These are phyloP conservation scores for Reticulitermes lucifugus DNA, from an alignment of 2,888 invertebrate genomes.

Conservation along the genomic window DNA sequence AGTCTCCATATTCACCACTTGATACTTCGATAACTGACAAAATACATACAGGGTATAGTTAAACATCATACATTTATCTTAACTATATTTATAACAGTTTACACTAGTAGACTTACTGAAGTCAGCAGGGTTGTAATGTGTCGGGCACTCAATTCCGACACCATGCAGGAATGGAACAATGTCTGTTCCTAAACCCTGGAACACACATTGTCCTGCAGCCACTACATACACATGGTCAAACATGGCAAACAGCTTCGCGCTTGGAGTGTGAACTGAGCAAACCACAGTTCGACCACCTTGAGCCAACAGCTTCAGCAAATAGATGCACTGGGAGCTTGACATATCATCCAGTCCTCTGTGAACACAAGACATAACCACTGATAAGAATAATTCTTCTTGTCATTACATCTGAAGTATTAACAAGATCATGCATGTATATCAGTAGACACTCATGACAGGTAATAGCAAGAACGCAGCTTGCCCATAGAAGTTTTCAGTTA, in stretches of 20 bases:
- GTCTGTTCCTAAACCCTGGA: constrained; percentile 82
- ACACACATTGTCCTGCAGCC: constrained; percentile 89
- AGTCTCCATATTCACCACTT: constrained; percentile 82
- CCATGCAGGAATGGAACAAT: constrained; percentile 85
- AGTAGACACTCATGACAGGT: neutral
- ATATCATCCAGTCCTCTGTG: constrained; percentile 90
- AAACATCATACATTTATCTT: neutral
- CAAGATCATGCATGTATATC: neutral
- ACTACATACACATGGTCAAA: constrained; percentile 93
- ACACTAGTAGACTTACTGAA: constrained; percentile 75
- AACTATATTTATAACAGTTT: neutral
- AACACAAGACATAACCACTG: neutral
- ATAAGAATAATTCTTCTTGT: neutral
- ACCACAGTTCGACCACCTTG: constrained; percentile 90
- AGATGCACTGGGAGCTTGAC: constrained; percentile 89
- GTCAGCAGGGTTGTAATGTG: constrained; percentile 95
- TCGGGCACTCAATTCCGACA: constrained; percentile 86
- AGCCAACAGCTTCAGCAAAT: constrained; percentile 85
- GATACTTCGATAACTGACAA: constrained; percentile 82
- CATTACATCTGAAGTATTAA: neutral
- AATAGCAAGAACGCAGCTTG: too few species aligned
- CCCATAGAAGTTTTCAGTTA: too few species aligned
- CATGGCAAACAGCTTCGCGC: constrained; percentile 89
- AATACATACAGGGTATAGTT: constrained; percentile 11
- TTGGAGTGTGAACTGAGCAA: constrained; percentile 97